These are phyloP conservation scores for Pygocentrus nattereri DNA, from an alignment of 2,797 vertebrate genomes.

Conservation along the genomic window DNA sequence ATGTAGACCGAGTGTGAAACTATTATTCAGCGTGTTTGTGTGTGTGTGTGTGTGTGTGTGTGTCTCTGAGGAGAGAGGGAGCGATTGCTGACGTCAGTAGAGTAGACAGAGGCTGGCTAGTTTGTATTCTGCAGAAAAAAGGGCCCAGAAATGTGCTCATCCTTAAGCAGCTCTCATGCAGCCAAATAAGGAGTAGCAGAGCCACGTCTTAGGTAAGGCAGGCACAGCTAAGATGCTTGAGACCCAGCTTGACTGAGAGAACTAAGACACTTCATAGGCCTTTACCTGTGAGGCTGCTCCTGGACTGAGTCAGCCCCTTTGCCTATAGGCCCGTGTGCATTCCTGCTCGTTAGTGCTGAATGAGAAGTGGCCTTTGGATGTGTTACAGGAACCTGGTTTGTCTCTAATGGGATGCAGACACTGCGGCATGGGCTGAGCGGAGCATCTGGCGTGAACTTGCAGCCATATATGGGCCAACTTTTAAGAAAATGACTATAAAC, in stretches of 20 bases:
- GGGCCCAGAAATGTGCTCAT: conserved; percentile 12
- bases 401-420: conserved; percentile 31
- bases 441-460: conserved; percentile 1
- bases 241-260: not conserved
- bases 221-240: conserved; percentile 6
- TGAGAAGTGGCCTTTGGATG: not conserved
- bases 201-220: not conserved
- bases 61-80: not conserved
- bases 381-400: not conserved
- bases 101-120: not conserved
- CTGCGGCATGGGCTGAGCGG: conserved; percentile 25
- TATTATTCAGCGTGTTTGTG: not conserved
- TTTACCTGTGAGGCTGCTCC: not conserved
- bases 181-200: conserved; percentile 43
- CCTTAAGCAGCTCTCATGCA: conserved; percentile 38
- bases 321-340: not conserved
- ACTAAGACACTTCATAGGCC: not conserved
- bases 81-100: conserved; percentile 7
- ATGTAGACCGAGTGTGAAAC: conserved; percentile 1
- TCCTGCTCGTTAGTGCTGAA: not conserved
- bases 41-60: too few relatives aligned
- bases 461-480: not conserved
- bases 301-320: not conserved
- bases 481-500: conserved; percentile 14
- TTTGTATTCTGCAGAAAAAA: conserved; percentile 28